phyloP scores from a whole-genome alignment of 2,113 vertebrate species.

The Ploceus nigricollis region DNA sequence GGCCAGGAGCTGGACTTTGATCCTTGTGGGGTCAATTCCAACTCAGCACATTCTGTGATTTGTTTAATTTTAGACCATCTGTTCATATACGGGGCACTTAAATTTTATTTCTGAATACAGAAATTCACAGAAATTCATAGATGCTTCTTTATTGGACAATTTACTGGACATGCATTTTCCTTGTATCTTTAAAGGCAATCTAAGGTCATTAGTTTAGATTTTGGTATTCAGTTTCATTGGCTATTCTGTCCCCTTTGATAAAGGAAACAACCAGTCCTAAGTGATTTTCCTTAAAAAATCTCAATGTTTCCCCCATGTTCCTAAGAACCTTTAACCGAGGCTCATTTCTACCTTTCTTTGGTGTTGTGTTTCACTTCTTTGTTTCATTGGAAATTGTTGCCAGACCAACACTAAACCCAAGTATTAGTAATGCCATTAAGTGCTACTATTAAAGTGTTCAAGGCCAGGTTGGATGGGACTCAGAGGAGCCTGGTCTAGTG shows the following conservation, averaged over 20 bases:
- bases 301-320: not conserved
- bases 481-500: not conserved
- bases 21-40: not conserved
- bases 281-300: not conserved
- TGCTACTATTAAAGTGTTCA: not conserved
- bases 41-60: not conserved
- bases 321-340: not conserved
- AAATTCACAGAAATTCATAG: not conserved
- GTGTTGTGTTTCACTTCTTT: not conserved
- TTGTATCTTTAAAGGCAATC: not conserved
- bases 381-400: not conserved
- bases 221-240: not conserved
- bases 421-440: not conserved
- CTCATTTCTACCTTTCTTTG: not conserved
- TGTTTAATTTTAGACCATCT: not conserved
- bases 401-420: not conserved
- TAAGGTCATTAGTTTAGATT: not conserved
- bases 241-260: not conserved
- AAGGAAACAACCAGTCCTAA: not conserved
- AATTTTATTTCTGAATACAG: not conserved
- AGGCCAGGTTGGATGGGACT: not conserved
- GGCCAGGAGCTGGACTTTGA: not conserved
- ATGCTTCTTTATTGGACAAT: not conserved
- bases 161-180: not conserved
- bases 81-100: not conserved